Base-by-base conservation (phyloP, 2,888 invertebrate species). In the Augiades crinisus region DNA sequence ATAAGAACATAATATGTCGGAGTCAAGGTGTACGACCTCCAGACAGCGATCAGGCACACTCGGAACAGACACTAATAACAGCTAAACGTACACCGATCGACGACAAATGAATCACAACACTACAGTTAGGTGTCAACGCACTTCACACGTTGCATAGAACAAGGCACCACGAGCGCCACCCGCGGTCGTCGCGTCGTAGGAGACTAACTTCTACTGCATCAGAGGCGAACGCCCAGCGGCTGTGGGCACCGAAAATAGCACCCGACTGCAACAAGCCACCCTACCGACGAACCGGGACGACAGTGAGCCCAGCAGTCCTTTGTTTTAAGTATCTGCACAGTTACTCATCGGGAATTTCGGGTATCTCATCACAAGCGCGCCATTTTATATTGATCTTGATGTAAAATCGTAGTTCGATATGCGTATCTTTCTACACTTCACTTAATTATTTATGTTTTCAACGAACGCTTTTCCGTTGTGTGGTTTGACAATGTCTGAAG, bases 61-160 rank as follows among this genome's bases (percentile, higher is more conserved):
- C 79, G 72, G 75, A 76, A 77, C 80, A 78, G 76, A 81, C 78
- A 78, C 74, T 70, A 72, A 70, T 74, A 75, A 74, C 67, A 65
- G 62, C 64, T 50, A 73, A 67, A 67, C 72, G 66, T 70, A 70
- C 64, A 72, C 68, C 65, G 67, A 75, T 72, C 65, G 70, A 70
- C 75, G 72, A 75, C 75, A 73, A 72, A 79, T 86, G 85, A 87
- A 75, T 87, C 88, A 87, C 87, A 71, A 87, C 87, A 71, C 43
- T 70, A 87, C 86, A 77, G 87, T 87, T 87, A 88, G 72, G 75
- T 79, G 89, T 89, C 88, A 88, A 88, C 78, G 87, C 87, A 87
- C 88, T 86, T 78, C 80, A 83, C 83, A 67, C 72, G 67, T 67
- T 75, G 74, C 75, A 78, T 76, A 75, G 74, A 75, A 30, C 41